phyloP scores from a whole-genome alignment of 2,113 vertebrate species.

The Crocuta crocuta region DNA sequence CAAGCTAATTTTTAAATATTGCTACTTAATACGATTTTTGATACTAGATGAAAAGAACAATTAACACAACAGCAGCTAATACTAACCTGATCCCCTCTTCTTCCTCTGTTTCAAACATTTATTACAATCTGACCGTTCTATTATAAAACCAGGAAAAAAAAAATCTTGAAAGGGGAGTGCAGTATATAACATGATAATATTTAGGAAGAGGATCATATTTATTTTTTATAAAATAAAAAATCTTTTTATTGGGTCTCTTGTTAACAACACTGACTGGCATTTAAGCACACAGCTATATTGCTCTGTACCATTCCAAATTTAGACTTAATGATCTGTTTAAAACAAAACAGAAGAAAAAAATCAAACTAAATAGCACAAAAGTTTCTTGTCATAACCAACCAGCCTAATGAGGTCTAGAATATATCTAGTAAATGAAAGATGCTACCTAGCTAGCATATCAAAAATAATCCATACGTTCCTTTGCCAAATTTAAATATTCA shows the following conservation, averaged over 20 bases:
- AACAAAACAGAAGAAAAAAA: background rate
- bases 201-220: background rate
- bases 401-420: constrained; percentile 18
- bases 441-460: background rate
- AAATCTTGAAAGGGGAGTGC: background rate
- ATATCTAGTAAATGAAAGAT: constrained; percentile 46
- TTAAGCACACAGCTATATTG: background rate
- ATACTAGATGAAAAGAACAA: constrained; percentile 21
- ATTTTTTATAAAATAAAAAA: background rate
- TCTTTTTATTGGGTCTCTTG: background rate
- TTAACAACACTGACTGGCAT: constrained; percentile 22
- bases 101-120: background rate
- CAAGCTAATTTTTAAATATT: constrained; percentile 40
- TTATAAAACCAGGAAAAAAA: background rate
- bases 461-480: background rate
- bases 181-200: background rate
- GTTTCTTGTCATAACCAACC: constrained; percentile 19
- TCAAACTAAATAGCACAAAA: background rate
- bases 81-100: background rate
- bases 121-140: background rate
- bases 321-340: constrained; percentile 14
- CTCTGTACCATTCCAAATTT: constrained; percentile 2
- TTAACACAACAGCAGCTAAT: background rate
- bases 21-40: constrained; percentile 13
- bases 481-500: constrained; percentile 25